Base-by-base conservation (phyloP, 2,113 vertebrate species). In the Limnothrissa miodon region DNA sequence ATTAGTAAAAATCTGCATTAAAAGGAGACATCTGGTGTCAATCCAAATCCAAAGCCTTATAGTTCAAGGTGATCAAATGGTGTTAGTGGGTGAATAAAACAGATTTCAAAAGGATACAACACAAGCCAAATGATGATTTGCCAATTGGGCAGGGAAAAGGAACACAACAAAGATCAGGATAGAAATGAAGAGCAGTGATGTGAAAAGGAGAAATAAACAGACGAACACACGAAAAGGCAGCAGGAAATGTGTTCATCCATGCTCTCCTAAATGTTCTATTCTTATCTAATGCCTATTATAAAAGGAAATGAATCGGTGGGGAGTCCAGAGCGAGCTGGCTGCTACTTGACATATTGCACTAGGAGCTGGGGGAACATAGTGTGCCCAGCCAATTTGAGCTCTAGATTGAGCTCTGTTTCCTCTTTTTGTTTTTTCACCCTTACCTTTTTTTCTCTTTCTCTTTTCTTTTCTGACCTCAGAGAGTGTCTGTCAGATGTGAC, bases 271-370 rank as follows among this genome's bases (percentile, higher is more conserved):
- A 74, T 79, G 53, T 59, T 45, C 36, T 79, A 42, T 62, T 83
- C 48, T 62, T 78, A 79, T 74, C 66, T 74, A 33, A 74, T 45
- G 25, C 45, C 81, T 29, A 82, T 33, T 82, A 82, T 78, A 78
- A 62, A 70, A 70, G 45, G 39, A 82, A 59, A 82, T 42, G 21
- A 81, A 78, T 80, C 21, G 17, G 39, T 39, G 74, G 44, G 53
- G 62, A 59, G 48, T 23, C 62, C 62, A 4, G 11, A 80, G 51
- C 39, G 46, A 80, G 53, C 23, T 74, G 66, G 66, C 33, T 83
- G 56, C 81, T 78, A 86, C 84, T 87, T 89, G 80, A 81, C 83
- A 84, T 86, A 84, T 86, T 87, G 83, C 87, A 78, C 83, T 78
- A 84, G 62, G 86, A 83, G 83, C 81, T 15, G 74, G 80, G 82